Percentiles rank a stretch among this genome's conserved stretches.
Conservation (phyloP, 2,888 invertebrate genomes). For the Lottia scabra region DNA sequence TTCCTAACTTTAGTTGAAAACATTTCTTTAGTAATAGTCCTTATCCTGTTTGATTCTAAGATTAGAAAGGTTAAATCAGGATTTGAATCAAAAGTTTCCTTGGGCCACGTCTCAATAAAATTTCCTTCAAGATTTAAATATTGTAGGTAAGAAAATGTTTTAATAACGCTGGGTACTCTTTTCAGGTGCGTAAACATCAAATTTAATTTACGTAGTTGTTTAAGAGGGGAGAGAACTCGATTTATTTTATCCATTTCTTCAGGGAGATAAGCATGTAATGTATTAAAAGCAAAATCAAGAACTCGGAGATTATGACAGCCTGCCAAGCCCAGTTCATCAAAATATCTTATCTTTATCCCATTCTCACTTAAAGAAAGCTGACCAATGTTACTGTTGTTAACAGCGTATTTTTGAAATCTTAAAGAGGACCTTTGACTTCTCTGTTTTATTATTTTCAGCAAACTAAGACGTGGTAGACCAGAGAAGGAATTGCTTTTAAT, state of each 20-base stretch:
- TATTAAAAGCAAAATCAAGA: background rate
- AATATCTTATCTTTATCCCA: background rate
- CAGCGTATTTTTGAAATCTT: background rate
- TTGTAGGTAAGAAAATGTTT: background rate
- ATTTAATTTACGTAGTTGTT: background rate
- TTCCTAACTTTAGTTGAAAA: background rate
- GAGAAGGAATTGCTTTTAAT: too few species aligned
- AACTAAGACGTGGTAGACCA: too few species aligned
- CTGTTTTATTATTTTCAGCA: background rate
- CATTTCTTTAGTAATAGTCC: background rate
- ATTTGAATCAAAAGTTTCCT: background rate
- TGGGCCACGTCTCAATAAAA: background rate
- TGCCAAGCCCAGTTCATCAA: background rate
- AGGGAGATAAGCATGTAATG: background rate
- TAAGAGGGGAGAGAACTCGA: background rate
- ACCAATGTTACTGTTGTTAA: background rate
- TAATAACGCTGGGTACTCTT: background rate
- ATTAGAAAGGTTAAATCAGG: background rate
- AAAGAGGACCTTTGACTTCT: background rate
- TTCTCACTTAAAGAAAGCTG: background rate
- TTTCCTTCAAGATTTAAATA: background rate
- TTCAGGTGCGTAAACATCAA: background rate
- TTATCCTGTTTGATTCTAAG: background rate
- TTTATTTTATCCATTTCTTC: background rate
- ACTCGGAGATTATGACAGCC: background rate